Percentiles rank a stretch among this genome's conserved stretches.
Conservation (phyloP, 2,888 invertebrate genomes). For the Ichneumoninae sp. region DNA sequence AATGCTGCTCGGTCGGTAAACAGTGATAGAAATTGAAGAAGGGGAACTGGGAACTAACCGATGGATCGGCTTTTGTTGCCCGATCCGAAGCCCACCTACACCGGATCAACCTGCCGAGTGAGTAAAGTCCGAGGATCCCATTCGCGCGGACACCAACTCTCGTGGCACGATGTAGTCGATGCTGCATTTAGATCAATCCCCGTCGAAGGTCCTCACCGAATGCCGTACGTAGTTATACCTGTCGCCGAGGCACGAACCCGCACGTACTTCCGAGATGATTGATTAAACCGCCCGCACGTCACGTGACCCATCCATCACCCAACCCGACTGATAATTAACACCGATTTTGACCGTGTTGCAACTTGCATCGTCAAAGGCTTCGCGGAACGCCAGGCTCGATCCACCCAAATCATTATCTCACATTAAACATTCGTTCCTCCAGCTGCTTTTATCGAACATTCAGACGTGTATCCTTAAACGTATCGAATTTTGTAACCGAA, state of each 20-base stretch:
- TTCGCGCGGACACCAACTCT: slow-evolving; percentile 5
- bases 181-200: slow-evolving; percentile 70
- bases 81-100: slow-evolving; percentile 72
- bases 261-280: not conserved
- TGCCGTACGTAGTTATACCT: slow-evolving; percentile 59
- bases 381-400: not conserved
- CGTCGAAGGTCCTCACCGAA: slow-evolving; percentile 63
- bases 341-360: not conserved
- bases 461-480: too few relatives aligned
- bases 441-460: too few relatives aligned
- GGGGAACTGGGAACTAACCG: slow-evolving; percentile 73
- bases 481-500: too few relatives aligned
- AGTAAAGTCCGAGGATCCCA: slow-evolving; percentile 60
- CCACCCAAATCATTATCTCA: not conserved
- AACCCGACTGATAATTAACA: not conserved
- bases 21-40: slow-evolving; percentile 78
- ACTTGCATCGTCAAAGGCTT: not conserved
- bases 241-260: not conserved
- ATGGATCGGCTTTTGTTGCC: slow-evolving; percentile 79
- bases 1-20: slow-evolving; percentile 7
- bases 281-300: not conserved
- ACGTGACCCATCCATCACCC: not conserved
- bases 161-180: slow-evolving; percentile 35
- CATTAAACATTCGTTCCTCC: too few relatives aligned
- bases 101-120: slow-evolving; percentile 78